phyloP scores from a whole-genome alignment of 1,140 invertebrate genomes.

The Eciton burchellii region DNA sequence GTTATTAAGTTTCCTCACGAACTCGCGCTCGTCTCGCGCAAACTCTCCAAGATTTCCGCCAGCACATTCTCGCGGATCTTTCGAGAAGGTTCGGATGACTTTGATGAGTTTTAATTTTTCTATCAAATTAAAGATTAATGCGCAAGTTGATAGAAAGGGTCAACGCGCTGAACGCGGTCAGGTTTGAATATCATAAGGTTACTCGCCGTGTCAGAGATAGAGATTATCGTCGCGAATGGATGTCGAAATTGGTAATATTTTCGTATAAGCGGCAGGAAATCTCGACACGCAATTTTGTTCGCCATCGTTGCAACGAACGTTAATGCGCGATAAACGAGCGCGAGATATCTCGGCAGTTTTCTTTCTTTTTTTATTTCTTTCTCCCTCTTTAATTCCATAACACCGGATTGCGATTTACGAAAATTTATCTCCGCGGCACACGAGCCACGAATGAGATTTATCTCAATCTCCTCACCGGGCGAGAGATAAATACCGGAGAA shows the following conservation, averaged over 20 bases:
- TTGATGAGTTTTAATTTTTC: constrained; percentile 51
- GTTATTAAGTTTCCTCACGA: no score
- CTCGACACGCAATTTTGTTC: constrained; percentile 6
- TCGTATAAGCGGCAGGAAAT: constrained; percentile 1
- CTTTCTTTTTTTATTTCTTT: background rate
- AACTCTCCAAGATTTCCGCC: background rate
- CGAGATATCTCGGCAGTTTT: background rate
- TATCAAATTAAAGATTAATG: constrained; percentile 51
- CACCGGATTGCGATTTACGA: background rate
- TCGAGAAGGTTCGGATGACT: constrained; percentile 40
- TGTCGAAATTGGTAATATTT: constrained; percentile 65
- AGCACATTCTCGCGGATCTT: background rate
- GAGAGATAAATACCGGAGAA: background rate
- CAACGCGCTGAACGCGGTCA: constrained; percentile 45
- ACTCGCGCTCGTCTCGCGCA: no score
- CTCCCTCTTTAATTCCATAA: background rate
- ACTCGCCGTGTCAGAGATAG: constrained; percentile 67
- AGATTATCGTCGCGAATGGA: constrained; percentile 57
- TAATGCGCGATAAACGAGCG: background rate
- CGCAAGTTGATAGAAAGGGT: constrained; percentile 59
- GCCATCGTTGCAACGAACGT: background rate
- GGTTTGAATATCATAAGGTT: constrained; percentile 62
- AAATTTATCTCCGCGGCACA: constrained; percentile 18
- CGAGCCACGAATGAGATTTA: background rate
- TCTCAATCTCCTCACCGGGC: constrained; percentile 4